Base-by-base conservation (phyloP, 2,888 invertebrate species). In the Exocentrus adspersus region DNA sequence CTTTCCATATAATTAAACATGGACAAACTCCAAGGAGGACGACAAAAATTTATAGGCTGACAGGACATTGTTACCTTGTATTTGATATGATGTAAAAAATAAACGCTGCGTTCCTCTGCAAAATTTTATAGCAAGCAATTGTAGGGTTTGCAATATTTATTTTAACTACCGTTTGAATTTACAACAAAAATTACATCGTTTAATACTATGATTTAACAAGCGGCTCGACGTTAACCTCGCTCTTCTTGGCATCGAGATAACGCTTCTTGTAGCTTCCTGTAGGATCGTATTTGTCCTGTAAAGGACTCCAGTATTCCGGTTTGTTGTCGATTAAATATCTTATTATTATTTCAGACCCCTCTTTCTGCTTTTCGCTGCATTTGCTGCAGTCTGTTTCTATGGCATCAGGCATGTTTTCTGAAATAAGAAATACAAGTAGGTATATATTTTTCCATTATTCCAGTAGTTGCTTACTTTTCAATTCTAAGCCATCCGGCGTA, bases 351-450 rank as follows among this genome's bases (percentile, higher is more conserved):
- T 90, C 87, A 1, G 90, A 87, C 2, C 89, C 89, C 46, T 84
- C 83, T 48, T 85, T 86, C 78, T 92, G 91, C 67, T 85, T 87
- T 32, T 86, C 85, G 7, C 87, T 89, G 76, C 92, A 92, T 78
- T 89, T 91, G 51, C 79, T 81, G 77, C 92, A 92, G 69, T 89
- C 87, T 43, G 88, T 89, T 69, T 85, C 83, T 58, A 91, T 87
- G 0, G 91, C 91, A 75, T 92, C 91, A 0, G 91, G 90, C 46
- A 92, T 84, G 68, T 88, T 89, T 60, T 85, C 91, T 91, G 81
- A 30, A 84, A 83, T 54, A 70, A 51, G 71, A 59, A 60, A 56
- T 21, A 24, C 1, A 14, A 41, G 5, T n/a, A 41, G 1, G 4
- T 5, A 12, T 41, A 41, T 41, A 1, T 41, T 41, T 41, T 41